Conservation (phyloP, 2,888 invertebrate species). For the Seira musarum region DNA sequence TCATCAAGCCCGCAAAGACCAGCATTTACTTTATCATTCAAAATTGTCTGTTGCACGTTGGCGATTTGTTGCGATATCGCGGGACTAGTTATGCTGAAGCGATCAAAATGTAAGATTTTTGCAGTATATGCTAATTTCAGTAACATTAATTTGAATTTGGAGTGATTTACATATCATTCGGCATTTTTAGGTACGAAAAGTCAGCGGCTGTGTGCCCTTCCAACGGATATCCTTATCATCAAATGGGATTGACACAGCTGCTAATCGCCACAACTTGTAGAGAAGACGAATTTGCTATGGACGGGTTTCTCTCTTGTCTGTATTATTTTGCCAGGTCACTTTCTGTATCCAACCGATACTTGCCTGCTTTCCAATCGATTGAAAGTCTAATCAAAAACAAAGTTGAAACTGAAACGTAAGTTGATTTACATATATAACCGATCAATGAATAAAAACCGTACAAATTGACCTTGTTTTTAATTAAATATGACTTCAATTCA, state of each 20-base stretch:
- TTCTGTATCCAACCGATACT: constrained; percentile 88
- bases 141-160: not conserved
- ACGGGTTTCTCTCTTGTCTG: constrained; percentile 83
- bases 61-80: constrained; percentile 88
- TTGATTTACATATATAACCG: not conserved
- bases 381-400: constrained; percentile 69
- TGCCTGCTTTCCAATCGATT: constrained; percentile 86
- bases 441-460: too few relatives aligned
- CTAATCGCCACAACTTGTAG: constrained; percentile 83
- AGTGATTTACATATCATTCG: not conserved
- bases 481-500: not conserved
- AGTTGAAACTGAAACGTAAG: constrained; percentile 44
- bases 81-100: constrained; percentile 85
- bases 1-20: constrained; percentile 65
- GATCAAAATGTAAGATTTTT: constrained; percentile 79
- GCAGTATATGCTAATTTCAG: too few relatives aligned
- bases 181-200: constrained; percentile 80
- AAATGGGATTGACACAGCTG: constrained; percentile 77
- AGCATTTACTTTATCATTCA: constrained; percentile 84
- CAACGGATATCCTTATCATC: constrained; percentile 92
- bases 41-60: constrained; percentile 90
- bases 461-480: too few relatives aligned
- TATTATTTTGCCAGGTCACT: constrained; percentile 90
- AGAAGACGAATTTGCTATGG: constrained; percentile 73
- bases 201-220: constrained; percentile 74